phyloP scores from a whole-genome alignment of 2,113 vertebrate species.

The Polypterus bichir region DNA sequence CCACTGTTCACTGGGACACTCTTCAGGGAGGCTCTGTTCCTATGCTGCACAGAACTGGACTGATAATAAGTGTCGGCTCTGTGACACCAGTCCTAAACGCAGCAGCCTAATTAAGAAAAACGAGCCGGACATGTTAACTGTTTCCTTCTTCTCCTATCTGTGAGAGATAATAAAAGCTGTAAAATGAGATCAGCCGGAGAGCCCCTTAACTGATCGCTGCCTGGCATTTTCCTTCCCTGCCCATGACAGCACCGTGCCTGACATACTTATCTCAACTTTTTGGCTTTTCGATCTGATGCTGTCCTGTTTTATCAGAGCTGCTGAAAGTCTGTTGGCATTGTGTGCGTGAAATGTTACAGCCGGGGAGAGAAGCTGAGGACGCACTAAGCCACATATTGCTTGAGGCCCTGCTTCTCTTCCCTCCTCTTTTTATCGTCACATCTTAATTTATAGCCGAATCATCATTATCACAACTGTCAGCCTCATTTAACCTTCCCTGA shows the following conservation, averaged over 20 bases:
- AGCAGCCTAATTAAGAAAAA: too few relatives aligned
- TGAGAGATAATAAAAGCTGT: constrained; percentile 9
- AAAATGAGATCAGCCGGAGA: neutral
- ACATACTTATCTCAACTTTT: constrained; percentile 72
- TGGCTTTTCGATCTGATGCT: constrained; percentile 72
- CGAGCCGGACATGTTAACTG: constrained; percentile 31
- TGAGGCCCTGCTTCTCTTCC: constrained; percentile 76
- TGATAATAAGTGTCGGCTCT: too few relatives aligned
- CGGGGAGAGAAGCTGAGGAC: constrained; percentile 76
- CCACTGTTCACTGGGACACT: too few relatives aligned
- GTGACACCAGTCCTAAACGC: too few relatives aligned
- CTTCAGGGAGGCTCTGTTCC: too few relatives aligned
- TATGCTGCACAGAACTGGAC: too few relatives aligned
- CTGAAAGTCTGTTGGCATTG: constrained; percentile 76
- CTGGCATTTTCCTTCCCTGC: neutral
- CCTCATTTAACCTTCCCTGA: constrained; percentile 81
- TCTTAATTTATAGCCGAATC: constrained; percentile 91
- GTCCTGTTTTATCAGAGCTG: constrained; percentile 63
- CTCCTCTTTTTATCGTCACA: constrained; percentile 74
- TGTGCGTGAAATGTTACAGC: constrained; percentile 81
- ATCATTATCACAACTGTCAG: constrained; percentile 86
- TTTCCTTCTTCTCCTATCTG: constrained; percentile 30
- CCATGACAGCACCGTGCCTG: constrained; percentile 55
- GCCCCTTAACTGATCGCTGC: neutral
- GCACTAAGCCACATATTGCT: constrained; percentile 79